phyloP scores from a whole-genome alignment of 2,113 vertebrate genomes.

The Crocuta crocuta region DNA sequence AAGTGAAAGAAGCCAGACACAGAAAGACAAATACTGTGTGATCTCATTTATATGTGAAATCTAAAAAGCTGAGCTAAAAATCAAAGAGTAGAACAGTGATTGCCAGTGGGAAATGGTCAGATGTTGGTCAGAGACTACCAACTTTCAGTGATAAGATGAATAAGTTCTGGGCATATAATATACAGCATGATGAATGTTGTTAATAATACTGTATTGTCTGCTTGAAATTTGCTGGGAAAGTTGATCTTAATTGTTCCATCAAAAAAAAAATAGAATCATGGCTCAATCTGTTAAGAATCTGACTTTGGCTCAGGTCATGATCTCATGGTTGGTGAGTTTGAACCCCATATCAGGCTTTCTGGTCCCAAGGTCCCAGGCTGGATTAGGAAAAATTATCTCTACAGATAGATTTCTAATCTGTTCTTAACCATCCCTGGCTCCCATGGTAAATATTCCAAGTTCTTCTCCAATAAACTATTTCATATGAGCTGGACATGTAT shows the following conservation, averaged over 20 bases:
- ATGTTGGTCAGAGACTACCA: neutral
- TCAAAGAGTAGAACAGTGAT: neutral
- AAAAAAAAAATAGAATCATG: neutral
- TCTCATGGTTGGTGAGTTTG: no score
- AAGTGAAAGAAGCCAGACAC: neutral
- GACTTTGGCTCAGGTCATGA: no score
- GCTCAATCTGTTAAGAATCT: no score
- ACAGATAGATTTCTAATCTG: conserved; percentile 12
- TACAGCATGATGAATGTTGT: neutral
- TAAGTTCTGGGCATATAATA: neutral
- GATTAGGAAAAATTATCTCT: conserved; percentile 21
- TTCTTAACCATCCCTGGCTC: neutral
- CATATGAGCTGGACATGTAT: neutral
- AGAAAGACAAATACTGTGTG: neutral
- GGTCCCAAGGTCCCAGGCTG: neutral
- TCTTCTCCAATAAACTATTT: conserved; percentile 37
- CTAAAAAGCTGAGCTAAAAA: neutral
- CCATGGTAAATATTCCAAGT: conserved; percentile 7
- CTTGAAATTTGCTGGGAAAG: neutral
- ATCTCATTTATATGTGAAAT: neutral
- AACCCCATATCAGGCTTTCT: no score
- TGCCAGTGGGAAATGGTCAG: neutral
- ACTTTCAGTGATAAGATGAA: neutral
- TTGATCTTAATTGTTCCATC: neutral
- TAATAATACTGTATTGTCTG: neutral